A percentile compares a stretch with the other conserved stretches of the same genome.
Conservation (phyloP, 1,140 invertebrate species). For the Heliconius eleuchia region DNA sequence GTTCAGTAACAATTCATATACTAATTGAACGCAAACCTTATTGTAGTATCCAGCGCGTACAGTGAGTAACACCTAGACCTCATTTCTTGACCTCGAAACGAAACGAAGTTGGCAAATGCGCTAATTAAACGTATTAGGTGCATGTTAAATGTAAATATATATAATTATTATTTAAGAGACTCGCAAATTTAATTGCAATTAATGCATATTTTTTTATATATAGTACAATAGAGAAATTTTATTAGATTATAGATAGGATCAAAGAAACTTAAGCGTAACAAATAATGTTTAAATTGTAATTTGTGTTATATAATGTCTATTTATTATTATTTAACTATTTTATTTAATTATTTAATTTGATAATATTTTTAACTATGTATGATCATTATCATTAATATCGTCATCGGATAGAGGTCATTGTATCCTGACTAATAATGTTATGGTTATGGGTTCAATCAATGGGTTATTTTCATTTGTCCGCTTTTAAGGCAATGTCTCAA, state of each 20-base stretch:
- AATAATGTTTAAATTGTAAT: neutral
- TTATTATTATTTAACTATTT: neutral
- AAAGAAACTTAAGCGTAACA: neutral
- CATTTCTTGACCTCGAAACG: conserved; percentile 70
- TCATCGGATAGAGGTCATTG: too few species aligned
- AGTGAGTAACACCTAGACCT: conserved; percentile 63
- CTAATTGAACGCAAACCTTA: conserved; percentile 39
- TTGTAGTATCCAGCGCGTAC: conserved; percentile 44
- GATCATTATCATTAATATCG: too few species aligned
- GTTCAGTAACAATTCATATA: conserved; percentile 1
- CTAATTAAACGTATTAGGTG: conserved; percentile 62
- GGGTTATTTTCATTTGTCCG: too few species aligned
- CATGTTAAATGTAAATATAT: conserved; percentile 49
- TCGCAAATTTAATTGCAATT: conserved; percentile 1
- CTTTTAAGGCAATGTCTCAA: too few species aligned
- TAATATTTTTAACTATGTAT: neutral
- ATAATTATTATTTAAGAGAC: conserved; percentile 42
- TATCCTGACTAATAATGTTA: too few species aligned
- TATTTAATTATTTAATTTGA: neutral
- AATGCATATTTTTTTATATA: neutral
- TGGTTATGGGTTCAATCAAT: too few species aligned
- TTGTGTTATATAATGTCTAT: neutral
- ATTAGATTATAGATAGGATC: neutral
- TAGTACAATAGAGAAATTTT: neutral
- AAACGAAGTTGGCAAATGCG: conserved; percentile 64